A percentile compares a stretch with the other conserved stretches of the same genome.
These are phyloP conservation scores for Eptatretus burgeri DNA, from an alignment of 2,113 vertebrate species.

Conservation along the genomic window DNA sequence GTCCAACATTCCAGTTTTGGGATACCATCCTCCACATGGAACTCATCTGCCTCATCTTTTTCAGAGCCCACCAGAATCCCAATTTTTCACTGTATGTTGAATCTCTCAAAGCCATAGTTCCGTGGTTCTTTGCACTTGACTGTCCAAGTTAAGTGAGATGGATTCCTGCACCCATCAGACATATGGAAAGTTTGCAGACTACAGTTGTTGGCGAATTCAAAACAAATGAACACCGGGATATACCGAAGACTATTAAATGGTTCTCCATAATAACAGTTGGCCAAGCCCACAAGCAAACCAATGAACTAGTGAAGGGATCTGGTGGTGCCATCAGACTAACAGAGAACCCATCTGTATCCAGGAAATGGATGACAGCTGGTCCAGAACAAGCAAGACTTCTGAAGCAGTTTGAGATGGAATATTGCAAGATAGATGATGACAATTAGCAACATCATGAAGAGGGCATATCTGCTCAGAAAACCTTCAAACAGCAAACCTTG, in stretches of 20 bases:
- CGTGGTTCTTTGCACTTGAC: background rate
- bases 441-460: background rate
- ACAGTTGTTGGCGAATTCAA: too few relatives aligned
- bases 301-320: background rate
- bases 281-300: background rate
- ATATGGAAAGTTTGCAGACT: background rate
- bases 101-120: background rate
- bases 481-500: background rate
- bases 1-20: background rate
- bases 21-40: background rate
- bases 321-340: background rate
- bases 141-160: background rate
- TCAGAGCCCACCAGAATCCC: background rate
- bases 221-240: too few relatives aligned
- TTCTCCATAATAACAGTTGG: background rate
- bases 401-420: background rate
- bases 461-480: background rate
- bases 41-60: background rate
- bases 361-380: background rate
- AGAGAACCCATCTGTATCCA: background rate
- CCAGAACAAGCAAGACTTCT: background rate
- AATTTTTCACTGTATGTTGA: background rate
- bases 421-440: background rate
- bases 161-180: background rate
- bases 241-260: too few relatives aligned